Conservation (phyloP, 2,113 vertebrate genomes). For the Rhineura floridana region DNA sequence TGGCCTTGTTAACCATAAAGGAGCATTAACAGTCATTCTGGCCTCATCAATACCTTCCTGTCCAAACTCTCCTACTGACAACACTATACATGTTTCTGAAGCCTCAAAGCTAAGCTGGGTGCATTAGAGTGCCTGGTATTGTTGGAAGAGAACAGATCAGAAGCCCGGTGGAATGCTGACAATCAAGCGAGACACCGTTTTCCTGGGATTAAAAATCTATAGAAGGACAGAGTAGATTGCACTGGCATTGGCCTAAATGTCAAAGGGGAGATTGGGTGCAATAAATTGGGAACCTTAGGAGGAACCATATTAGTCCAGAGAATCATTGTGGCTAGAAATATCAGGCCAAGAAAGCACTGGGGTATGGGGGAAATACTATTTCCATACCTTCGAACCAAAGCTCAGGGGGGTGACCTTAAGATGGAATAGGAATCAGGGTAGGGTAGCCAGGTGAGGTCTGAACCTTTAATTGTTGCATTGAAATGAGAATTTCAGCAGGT, state of each 20-base stretch:
- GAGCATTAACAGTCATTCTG: neutral
- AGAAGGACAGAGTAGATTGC: neutral
- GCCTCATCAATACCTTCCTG: neutral
- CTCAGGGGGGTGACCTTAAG: neutral
- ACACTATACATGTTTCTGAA: neutral
- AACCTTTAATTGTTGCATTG: too few species aligned
- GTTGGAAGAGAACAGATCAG: neutral
- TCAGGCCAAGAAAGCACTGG: too few species aligned
- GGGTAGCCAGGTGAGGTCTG: too few species aligned
- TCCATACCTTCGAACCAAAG: neutral
- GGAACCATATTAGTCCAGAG: neutral
- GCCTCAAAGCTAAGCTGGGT: neutral
- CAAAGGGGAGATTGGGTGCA: neutral
- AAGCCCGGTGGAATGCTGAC: neutral
- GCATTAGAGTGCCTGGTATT: neutral
- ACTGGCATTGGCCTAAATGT: neutral
- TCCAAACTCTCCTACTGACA: neutral
- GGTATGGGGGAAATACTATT: neutral
- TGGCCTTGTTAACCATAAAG: neutral
- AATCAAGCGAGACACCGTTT: neutral
- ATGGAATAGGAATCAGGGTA: neutral
- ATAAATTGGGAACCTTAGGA: neutral
- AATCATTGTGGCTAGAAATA: neutral
- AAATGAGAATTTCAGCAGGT: too few species aligned
- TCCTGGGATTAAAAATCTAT: neutral